phyloP scores from a whole-genome alignment of 2,888 invertebrate species.

The Leptopilina syphax region DNA sequence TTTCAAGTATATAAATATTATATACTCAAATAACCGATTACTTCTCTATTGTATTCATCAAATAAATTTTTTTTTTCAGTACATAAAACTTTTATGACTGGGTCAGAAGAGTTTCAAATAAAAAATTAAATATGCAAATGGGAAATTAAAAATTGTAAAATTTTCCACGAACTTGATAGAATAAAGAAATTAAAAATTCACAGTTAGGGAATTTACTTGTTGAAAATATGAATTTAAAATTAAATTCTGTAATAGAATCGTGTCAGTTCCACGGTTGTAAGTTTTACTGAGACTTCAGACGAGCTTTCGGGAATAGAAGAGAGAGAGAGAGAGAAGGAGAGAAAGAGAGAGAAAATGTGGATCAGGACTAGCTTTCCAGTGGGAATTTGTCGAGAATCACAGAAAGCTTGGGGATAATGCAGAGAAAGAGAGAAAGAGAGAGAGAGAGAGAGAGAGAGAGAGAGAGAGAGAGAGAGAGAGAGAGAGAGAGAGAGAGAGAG shows the following conservation, averaged over 20 bases:
- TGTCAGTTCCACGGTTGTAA: conserved; percentile 5
- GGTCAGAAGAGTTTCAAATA: no score
- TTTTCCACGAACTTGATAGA: background rate
- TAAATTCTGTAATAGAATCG: background rate
- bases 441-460: background rate
- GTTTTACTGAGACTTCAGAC: background rate
- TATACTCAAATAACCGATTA: no score
- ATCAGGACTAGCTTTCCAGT: conserved; percentile 27
- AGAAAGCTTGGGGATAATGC: conserved; percentile 24
- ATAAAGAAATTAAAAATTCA: background rate
- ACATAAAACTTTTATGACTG: no score
- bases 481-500: background rate
- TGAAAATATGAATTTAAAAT: background rate
- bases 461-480: no score
- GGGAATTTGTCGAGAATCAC: background rate
- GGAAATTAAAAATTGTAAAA: no score
- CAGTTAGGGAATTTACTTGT: no score
- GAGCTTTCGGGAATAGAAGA: background rate
- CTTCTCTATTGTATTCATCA: no score
- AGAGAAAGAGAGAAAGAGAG: background rate
- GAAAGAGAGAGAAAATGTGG: background rate
- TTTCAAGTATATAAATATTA: no score
- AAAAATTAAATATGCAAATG: no score
- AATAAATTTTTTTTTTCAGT: no score
- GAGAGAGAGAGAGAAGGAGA: background rate